These are phyloP conservation scores for Pollachius pollachius DNA, from an alignment of 2,113 vertebrate species.

Conservation along the genomic window DNA sequence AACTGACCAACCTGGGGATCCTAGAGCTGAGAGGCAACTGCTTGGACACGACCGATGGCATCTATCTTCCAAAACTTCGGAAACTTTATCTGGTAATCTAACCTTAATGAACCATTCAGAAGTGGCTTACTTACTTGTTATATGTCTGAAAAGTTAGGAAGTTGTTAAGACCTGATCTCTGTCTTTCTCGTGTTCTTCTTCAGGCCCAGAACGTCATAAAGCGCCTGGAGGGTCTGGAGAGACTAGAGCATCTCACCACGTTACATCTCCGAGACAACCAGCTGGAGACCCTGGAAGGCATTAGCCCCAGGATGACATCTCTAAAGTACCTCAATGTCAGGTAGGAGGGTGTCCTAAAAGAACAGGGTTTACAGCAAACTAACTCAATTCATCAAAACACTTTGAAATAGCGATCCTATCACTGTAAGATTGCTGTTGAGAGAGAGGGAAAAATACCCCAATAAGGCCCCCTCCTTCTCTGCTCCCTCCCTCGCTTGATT, in stretches of 20 bases:
- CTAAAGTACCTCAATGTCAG: slow-evolving; percentile 87
- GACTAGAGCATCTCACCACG: slow-evolving; percentile 73
- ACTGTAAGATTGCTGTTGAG: background rate
- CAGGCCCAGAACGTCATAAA: slow-evolving; percentile 85
- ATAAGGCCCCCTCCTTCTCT: too few species aligned
- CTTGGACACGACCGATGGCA: slow-evolving; percentile 79
- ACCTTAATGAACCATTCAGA: too few species aligned
- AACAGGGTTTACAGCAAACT: too few species aligned
- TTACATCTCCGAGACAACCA: slow-evolving; percentile 91
- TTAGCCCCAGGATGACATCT: slow-evolving; percentile 79
- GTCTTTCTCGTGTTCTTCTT: background rate
- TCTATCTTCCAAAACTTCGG: slow-evolving; percentile 81
- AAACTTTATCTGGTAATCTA: slow-evolving; percentile 83
- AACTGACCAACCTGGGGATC: slow-evolving; percentile 77
- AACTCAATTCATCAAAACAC: too few species aligned
- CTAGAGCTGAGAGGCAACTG: slow-evolving; percentile 85
- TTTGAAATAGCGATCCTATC: too few species aligned
- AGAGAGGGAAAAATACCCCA: background rate
- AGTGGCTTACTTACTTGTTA: too few species aligned
- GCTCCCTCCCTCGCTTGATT: too few species aligned
- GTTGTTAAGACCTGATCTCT: too few species aligned
- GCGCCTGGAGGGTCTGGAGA: slow-evolving; percentile 79
- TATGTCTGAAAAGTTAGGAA: too few species aligned
- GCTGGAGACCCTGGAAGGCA: slow-evolving; percentile 79
- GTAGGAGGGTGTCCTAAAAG: slow-evolving; percentile 26